Conservation (phyloP, 2,797 vertebrate species). For the Acestrorhynchus altus region DNA sequence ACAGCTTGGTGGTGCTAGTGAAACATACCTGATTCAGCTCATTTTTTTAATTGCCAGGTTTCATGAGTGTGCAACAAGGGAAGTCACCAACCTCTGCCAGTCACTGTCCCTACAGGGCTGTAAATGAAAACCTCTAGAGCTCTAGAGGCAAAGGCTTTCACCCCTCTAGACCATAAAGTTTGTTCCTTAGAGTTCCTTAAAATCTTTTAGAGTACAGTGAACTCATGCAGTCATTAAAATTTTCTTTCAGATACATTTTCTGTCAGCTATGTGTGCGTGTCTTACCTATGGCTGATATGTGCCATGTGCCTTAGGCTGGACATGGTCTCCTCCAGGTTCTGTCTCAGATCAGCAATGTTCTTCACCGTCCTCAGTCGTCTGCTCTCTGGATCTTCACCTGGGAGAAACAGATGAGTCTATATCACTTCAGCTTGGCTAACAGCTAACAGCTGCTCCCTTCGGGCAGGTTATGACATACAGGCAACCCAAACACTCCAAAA, state of each 20-base stretch:
- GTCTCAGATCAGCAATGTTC: constrained; percentile 87
- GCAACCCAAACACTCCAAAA: constrained; percentile 37
- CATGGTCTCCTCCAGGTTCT: constrained; percentile 91
- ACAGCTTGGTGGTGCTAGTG: too few species aligned
- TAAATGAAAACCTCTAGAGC: too few species aligned
- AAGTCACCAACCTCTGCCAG: too few species aligned
- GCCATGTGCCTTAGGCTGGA: constrained; percentile 84
- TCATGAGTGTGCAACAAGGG: too few species aligned
- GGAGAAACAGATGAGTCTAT: constrained; percentile 5
- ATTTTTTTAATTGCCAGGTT: too few species aligned
- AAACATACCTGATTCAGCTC: too few species aligned
- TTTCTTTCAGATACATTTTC: neutral
- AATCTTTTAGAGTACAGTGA: too few species aligned
- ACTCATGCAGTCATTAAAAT: neutral
- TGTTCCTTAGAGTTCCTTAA: too few species aligned
- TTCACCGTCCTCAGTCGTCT: constrained; percentile 83
- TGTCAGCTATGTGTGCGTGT: neutral
- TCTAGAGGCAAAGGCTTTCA: too few species aligned
- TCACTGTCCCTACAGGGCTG: too few species aligned
- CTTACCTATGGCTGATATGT: constrained; percentile 86
- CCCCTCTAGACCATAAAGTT: too few species aligned
- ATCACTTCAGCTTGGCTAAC: neutral
- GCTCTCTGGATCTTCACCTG: constrained; percentile 85
- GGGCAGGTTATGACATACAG: constrained; percentile 47
- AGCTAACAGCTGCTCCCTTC: constrained; percentile 30